Evolutionary conservation across 2,797 vertebrate genomes (phyloP).

Genomic region (Hemibagrus guttatus): DNA sequence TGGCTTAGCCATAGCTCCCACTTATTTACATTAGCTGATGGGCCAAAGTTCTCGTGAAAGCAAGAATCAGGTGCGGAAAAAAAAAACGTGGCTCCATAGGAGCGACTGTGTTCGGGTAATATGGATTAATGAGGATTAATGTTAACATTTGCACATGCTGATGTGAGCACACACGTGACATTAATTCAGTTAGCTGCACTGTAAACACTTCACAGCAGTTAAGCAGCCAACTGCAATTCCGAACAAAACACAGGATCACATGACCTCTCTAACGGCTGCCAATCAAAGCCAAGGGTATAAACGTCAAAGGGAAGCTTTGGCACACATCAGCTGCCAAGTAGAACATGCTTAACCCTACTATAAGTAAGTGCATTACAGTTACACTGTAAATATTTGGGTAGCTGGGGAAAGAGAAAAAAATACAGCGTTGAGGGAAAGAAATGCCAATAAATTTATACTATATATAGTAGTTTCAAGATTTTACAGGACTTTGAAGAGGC

Average conservation of each 20-base stretch:
- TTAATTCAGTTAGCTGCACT: conserved; percentile 44
- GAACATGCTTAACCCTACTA: conserved; percentile 17
- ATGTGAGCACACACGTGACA: conserved; percentile 27
- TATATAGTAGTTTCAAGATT: not conserved
- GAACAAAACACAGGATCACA: conserved; percentile 25
- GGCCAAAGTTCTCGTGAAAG: conserved; percentile 62
- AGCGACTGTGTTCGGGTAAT: conserved; percentile 69
- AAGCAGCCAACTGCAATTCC: conserved; percentile 26
- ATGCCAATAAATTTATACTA: not conserved
- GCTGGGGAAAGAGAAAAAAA: conserved; percentile 10
- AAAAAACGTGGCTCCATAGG: conserved; percentile 24
- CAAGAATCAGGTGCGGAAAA: conserved; percentile 57
- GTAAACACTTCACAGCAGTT: conserved; percentile 34
- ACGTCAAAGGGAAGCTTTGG: conserved; percentile 24
- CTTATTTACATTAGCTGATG: conserved; percentile 83
- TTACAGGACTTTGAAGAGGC: not conserved
- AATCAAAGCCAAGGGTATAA: conserved; percentile 40
- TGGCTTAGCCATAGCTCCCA: not conserved
- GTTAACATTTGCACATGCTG: conserved; percentile 67
- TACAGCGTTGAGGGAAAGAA: not conserved
- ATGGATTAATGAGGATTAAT: conserved; percentile 79
- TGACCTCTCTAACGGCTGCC: conserved; percentile 28
- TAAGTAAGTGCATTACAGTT: conserved; percentile 26
- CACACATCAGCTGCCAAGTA: conserved; percentile 13
- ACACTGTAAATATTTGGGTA: conserved; percentile 48